Base-by-base conservation (phyloP, 2,888 invertebrate species). In the Conus canariensis region DNA sequence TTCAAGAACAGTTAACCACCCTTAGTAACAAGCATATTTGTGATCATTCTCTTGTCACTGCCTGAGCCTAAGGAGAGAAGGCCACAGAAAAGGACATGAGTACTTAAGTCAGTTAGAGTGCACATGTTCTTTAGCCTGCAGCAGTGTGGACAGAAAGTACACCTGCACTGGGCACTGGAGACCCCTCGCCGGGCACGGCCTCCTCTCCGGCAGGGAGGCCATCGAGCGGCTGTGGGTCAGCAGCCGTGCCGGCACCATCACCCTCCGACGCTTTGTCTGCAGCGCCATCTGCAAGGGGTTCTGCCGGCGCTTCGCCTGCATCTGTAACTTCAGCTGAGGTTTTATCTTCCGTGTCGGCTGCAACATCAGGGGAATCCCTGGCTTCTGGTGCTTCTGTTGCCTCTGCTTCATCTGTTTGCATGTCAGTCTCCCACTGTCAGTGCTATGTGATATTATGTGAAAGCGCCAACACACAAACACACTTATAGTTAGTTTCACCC, bases 111-210 rank as follows among this genome's bases (percentile, higher is more conserved):
- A 16, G 9, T 7, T 22, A 82, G 56, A 83, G 82, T 58, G 82
- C 82, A 83, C 58, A 56, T 58, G 82, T 58, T 58, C 82, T 83
- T 22, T 83, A 22, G 22, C 58, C 8, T 70, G 22, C 22, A 10
- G 82, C 58, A 58, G 14, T 25, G 8, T 58, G 6, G 19, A 83
- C 82, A 83, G 82, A 83, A 83, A 83, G 58, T 83, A 56, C 82
- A 83, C 82, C 82, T 83, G 82, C 82, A 83, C 82, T 83, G 58
- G 82, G 82, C 58, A 58, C 82, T 16, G 82, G 82, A 0, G 82
- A 83, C 30, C 82, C 82, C 19, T 58, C 58, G 10, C 22, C 82
- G 22, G 82, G 82, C 56, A 22, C 10, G n/a, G 56, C 58, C 58
- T 83, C 82, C 9, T 83, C 82, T 19, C 58, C 58, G 19, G 22